Evolutionary conservation across 2,797 vertebrate genomes (phyloP).

Genomic region (Hozukius guyotensis): DNA sequence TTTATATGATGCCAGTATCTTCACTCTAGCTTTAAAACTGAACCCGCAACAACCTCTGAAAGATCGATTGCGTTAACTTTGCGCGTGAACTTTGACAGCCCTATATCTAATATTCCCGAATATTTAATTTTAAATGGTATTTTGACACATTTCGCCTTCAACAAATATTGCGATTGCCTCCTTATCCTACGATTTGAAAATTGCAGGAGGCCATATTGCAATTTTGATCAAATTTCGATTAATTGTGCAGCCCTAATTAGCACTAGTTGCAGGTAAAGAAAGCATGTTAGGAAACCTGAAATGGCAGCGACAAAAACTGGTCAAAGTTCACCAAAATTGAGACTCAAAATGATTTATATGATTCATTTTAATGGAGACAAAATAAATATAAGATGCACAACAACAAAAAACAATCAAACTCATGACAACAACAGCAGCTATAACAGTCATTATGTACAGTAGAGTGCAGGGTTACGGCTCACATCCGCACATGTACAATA

Average conservation of each 20-base stretch:
- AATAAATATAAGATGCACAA: background rate
- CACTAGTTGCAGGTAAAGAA: background rate
- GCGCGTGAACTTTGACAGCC: accelerated
- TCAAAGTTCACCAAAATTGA: background rate
- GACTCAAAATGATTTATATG: accelerated
- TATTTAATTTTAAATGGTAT: no score
- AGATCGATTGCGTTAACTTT: no score
- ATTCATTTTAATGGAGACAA: background rate
- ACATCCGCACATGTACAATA: background rate
- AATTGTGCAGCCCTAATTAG: background rate
- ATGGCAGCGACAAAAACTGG: background rate
- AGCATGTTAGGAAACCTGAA: background rate
- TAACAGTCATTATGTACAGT: background rate
- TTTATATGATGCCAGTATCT: no score
- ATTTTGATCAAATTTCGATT: no score
- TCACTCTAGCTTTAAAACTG: no score
- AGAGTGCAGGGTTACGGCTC: background rate
- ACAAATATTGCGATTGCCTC: no score
- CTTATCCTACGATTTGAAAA: accelerated
- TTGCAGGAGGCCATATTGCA: no score
- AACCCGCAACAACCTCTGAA: no score
- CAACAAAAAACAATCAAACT: background rate
- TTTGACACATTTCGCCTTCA: no score
- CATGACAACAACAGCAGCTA: background rate
- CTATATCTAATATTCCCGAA: accelerated